Evolutionary conservation across 2,797 vertebrate species (phyloP), one percentile per base, ranked within the genome.

Genomic region (Arctocebus calabarensis): DNA sequence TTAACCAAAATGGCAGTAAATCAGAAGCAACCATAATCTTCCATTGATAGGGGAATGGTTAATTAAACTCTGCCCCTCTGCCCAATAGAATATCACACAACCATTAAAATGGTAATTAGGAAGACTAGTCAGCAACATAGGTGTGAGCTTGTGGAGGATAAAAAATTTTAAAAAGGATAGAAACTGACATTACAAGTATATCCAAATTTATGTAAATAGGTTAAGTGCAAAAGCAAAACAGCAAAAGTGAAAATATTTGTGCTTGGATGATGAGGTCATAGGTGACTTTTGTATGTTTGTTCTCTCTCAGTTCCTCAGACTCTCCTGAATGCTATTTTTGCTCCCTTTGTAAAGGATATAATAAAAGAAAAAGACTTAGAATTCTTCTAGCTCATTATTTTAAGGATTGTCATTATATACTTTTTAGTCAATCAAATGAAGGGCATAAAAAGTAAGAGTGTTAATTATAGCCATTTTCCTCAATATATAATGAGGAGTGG

Each of bases 231-330:
- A 82, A n/a, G 34, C 48, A 89, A 89, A 93, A 91, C 27, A 90
- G 14, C 45, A 95, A 96, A 92, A 84, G 59, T 64, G 74, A 92
- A 97, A 94, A 77, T 48, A 81, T 29, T 61, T 94, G 32, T 78
- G 71, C 52, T 82, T 73, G 45, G 66, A 84, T 89, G 61, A 91
- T 93, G 74, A 94, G 25, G 16, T 92, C 61, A 95, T 90, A 74
- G 95, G 91, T 96, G 68, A 40, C 94, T 88, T 94, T 96, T 84
- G 27, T 90, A 95, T 93, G 32, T 78, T 84, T 52, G 20, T 19
- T 84, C 20, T 94, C 85, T 96, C 37, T 92, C 88, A 97, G 45
- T 96, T 95, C 86, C 86, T 94, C 64, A 95, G 85, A 92, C 23
- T 95, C 94, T 78, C 45, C 83, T 25, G 52, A 97, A 52, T 55